Conservation (phyloP, 2,113 vertebrate species). For the Neomonachus schauinslandi region DNA sequence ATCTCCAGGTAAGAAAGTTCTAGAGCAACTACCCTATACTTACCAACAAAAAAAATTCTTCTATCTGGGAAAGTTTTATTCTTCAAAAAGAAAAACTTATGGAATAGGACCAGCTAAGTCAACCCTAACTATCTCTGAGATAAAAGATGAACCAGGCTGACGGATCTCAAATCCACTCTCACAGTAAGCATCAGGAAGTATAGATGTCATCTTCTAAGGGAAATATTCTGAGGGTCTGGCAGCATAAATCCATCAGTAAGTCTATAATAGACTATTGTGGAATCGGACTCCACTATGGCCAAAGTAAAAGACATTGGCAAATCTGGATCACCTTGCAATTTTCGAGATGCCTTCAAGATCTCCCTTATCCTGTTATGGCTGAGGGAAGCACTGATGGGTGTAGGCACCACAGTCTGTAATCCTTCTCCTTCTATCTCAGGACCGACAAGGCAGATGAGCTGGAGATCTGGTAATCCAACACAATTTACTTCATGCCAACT, state of each 20-base stretch:
- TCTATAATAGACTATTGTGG: constrained; percentile 96
- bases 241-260: constrained; percentile 94
- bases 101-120: background rate
- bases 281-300: constrained; percentile 95
- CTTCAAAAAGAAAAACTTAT: constrained; percentile 26
- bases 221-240: constrained; percentile 90
- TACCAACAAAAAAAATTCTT: background rate
- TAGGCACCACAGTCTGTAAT: constrained; percentile 90
- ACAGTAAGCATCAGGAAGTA: background rate
- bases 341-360: constrained; percentile 83
- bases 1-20: constrained; percentile 12
- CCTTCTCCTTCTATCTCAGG: constrained; percentile 85
- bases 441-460: constrained; percentile 48
- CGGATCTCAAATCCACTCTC: constrained; percentile 35
- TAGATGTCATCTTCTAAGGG: constrained; percentile 71
- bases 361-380: constrained; percentile 90
- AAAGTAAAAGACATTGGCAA: constrained; percentile 86
- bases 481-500: constrained; percentile 93
- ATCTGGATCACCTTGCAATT: constrained; percentile 70
- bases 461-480: constrained; percentile 88
- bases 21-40: background rate
- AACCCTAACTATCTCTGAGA: constrained; percentile 5
- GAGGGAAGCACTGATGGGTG: constrained; percentile 87
- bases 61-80: constrained; percentile 30
- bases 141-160: background rate